Evolutionary conservation across 2,797 vertebrate species (phyloP), one percentile per base, ranked within the genome.

Genomic region (Hippocampus kuda): DNA sequence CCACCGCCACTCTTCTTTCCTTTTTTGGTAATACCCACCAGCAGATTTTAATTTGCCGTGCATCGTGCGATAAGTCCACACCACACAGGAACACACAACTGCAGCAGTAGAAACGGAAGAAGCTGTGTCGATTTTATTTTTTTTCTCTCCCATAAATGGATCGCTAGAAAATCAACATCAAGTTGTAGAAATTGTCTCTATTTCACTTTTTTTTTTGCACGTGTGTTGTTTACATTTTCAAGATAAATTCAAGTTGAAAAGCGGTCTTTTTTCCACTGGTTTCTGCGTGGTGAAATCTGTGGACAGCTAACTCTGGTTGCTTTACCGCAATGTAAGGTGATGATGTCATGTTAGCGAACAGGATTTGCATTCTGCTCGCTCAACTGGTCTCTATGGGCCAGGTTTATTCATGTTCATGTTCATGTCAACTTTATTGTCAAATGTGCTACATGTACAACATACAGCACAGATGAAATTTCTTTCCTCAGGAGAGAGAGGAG

Each of bases 1-100:
- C 71, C 74, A 70, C 67, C 20, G 70, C 71, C 74, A 46, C 72
- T 79, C 67, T 74, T 72, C 26, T 80, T 68, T 85, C 87, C 85
- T 83, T 88, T 81, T 88, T 84, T 84, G 85, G 85, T 67, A 73
- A 86, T 81, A 84, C 46, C 67, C 73, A 74, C 71, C 74, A 66
- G 5, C 2, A 69, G 74, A 67, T 64, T 78, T 75, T 78, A 68
- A 85, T 77, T 76, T 73, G 56, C 74, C 62, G 22, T 68, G 73
- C 68, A 70, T 80, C 59, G 13, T 67, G 72, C 27, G 74, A 76
- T 71, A 59, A 18, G 64, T 5, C 9, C 44, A 54, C 26, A 41
- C 11, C 49, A 56, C 68, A 66, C 59, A 65, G 18, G 66, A 59
- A 72, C 49, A 68, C 38, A 72, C 18, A 59, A 5, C 49, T 15